Base-by-base conservation (phyloP, 2,888 invertebrate genomes). In the Lepidocyrtoides sp. region DNA sequence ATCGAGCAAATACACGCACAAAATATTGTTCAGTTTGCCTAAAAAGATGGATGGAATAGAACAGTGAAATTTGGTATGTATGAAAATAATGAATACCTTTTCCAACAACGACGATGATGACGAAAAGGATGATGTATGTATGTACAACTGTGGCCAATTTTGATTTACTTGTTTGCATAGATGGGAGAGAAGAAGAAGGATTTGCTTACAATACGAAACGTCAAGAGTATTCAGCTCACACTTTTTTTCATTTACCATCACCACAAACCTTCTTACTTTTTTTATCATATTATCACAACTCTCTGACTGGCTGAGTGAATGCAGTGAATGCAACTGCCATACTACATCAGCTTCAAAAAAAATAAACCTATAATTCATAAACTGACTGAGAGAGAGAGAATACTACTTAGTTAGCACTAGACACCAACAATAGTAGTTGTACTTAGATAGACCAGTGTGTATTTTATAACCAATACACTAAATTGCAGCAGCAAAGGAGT, bases 131-230 rank as follows among this genome's bases (percentile, higher is more conserved):
- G 84, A 90, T 79, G 79, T 85, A 79, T 84, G 77, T 72, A 63
- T 29, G 20, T 82, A 79, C 79, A 90, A 90, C 72, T 91, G 81
- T 86, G 91, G 86, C 91, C 91, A 91, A 86, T 91, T 91, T 91
- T 86, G 91, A 91, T 86, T 72, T 91, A 86, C 85, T 91, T 91
- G 91, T 91, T 91, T 91, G 86, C 86, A 82, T 72, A 90, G 77
- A 85, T 3, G 48, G 66, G 63, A 36, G 57, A 36, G 36, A 60
- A 32, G 44, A 72, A 72, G 32, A 87, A 63, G 63, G 87, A 87
- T 87, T 87, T 87, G 87, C 77, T 87, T 75, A 79, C 48, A 44
- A 72, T 72, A 48, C 10, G 10, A 72, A 44, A 72, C 77, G 79
- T 77, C 87, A 87, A 79, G 79, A 79, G 87, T 63, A 87, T 86